Evolutionary conservation across 2,113 vertebrate species (phyloP).

Genomic region (Tapirus terrestris): DNA sequence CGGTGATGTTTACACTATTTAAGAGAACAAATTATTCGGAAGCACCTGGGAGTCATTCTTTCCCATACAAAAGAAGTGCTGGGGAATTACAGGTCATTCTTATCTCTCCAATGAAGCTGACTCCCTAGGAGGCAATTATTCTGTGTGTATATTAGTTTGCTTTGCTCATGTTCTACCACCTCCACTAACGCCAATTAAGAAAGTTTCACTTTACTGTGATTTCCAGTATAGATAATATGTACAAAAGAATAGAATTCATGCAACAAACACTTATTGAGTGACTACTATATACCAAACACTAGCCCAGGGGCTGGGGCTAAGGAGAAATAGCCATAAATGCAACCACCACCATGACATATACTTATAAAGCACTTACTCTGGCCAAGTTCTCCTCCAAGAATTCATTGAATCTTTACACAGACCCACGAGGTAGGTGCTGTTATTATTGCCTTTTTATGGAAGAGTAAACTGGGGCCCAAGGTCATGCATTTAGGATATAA

Average conservation of each 20-base stretch:
- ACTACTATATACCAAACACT: not conserved
- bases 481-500: not conserved
- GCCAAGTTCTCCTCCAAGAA: not conserved
- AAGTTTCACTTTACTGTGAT: constrained; percentile 7
- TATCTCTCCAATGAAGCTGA: not conserved
- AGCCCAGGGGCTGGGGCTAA: not conserved
- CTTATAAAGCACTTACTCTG: not conserved
- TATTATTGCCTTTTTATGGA: not conserved
- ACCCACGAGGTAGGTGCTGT: not conserved
- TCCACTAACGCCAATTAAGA: not conserved
- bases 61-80: not conserved
- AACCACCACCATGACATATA: accelerated
- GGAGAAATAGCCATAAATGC: not conserved
- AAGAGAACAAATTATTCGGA: constrained; percentile 72
- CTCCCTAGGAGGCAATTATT: constrained; percentile 30
- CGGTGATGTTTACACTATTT: constrained; percentile 64
- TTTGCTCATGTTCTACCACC: not conserved
- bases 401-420: not conserved
- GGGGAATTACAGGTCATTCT: constrained; percentile 20
- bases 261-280: not conserved
- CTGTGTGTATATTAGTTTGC: not conserved
- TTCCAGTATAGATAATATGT: not conserved
- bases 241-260: not conserved
- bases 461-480: not conserved
- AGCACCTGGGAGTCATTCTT: constrained; percentile 68